A percentile compares a stretch with the other conserved stretches of the same genome.
Evolutionary conservation across 2,888 invertebrate species (phyloP).

Genomic region (Rhaphigaster nebulosa): DNA sequence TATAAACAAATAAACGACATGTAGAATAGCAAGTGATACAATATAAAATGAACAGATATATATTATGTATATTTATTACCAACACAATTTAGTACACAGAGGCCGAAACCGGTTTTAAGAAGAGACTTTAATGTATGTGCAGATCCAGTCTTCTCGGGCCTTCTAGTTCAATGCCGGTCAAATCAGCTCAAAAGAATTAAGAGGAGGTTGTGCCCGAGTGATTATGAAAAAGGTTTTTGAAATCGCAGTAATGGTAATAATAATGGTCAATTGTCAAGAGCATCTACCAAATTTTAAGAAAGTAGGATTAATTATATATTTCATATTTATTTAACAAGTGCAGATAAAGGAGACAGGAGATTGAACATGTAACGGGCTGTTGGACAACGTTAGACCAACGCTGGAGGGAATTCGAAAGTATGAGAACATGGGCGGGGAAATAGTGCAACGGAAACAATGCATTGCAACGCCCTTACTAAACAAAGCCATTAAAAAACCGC

Average conservation of each 20-base stretch:
- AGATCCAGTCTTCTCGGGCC: not conserved
- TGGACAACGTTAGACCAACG: not conserved
- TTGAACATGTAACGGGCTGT: not conserved
- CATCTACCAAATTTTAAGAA: too few relatives aligned
- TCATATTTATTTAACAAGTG: too few relatives aligned
- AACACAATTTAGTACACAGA: slow-evolving; percentile 12
- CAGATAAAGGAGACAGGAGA: not conserved
- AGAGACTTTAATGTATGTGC: not conserved
- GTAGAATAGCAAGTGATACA: not conserved
- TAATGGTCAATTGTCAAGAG: too few relatives aligned
- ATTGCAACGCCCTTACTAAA: not conserved
- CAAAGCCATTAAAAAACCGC: slow-evolving; percentile 6
- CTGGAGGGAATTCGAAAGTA: not conserved
- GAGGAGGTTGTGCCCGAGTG: too few relatives aligned
- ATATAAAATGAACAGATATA: not conserved
- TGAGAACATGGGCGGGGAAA: slow-evolving; percentile 16
- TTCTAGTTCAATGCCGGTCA: not conserved
- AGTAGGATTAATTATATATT: too few relatives aligned
- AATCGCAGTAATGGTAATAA: too few relatives aligned
- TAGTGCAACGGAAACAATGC: slow-evolving; percentile 21
- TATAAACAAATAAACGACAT: not conserved
- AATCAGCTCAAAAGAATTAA: not conserved
- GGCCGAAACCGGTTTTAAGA: not conserved
- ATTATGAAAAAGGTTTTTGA: too few relatives aligned
- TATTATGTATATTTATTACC: not conserved